phyloP scores from a whole-genome alignment of 53 echinoderm and acorn worm species.

The Astropecten irregularis region DNA sequence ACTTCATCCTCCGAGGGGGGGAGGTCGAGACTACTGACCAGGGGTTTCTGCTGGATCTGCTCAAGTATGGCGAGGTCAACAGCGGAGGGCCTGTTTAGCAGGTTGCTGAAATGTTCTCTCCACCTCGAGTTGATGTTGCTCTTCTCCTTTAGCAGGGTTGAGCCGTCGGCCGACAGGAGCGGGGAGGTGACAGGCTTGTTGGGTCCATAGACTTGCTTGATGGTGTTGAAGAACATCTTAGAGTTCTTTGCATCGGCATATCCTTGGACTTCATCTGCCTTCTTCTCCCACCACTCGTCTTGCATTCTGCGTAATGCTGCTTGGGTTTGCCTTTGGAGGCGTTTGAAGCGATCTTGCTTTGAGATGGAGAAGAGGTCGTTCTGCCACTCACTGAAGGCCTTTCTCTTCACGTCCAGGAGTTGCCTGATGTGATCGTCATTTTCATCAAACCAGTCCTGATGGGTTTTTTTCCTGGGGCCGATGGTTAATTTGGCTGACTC shows the following conservation, averaged over 20 bases:
- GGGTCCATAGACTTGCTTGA: conserved; percentile 22
- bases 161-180: neutral
- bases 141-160: neutral
- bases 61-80: neutral
- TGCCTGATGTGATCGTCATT: neutral
- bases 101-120: conserved; percentile 10
- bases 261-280: neutral
- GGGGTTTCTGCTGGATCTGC: neutral
- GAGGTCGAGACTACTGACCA: neutral
- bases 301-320: neutral
- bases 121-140: neutral
- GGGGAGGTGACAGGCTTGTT: neutral
- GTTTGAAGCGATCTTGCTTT: neutral
- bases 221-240: conserved; percentile 4
- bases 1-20: neutral
- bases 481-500: neutral
- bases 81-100: neutral
- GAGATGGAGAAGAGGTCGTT: neutral
- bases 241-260: conserved; percentile 24
- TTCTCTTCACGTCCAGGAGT: conserved; percentile 1
- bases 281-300: neutral
- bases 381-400: neutral
- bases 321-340: neutral
- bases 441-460: conserved; percentile 31
- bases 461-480: neutral